A percentile compares a stretch with the other conserved stretches of the same genome.
phyloP scores from a whole-genome alignment of 1,140 invertebrate genomes.

The Cyphomyrmex costatus region DNA sequence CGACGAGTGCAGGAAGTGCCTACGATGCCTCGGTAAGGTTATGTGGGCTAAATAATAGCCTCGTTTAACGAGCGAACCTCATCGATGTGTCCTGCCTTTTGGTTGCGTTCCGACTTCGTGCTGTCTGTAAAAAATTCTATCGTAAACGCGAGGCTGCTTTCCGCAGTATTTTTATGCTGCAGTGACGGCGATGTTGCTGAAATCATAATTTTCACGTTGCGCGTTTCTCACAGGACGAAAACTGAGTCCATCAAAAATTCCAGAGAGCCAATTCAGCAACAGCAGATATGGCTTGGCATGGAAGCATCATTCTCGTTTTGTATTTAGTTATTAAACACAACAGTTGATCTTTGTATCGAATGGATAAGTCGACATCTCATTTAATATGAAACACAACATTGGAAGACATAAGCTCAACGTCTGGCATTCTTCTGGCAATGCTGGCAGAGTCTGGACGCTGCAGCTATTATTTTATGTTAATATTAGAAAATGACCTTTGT shows the following conservation, averaged over 20 bases:
- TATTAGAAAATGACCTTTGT: slow-evolving; percentile 41
- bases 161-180: neutral
- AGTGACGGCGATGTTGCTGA: slow-evolving; percentile 1
- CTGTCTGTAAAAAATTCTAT: neutral
- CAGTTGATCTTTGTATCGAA: neutral
- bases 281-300: neutral
- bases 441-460: neutral
- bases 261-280: neutral
- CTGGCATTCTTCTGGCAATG: neutral
- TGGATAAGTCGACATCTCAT: neutral
- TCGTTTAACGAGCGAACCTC: slow-evolving; percentile 30
- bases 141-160: neutral
- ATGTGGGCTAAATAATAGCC: slow-evolving; percentile 73
- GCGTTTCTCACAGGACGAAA: neutral
- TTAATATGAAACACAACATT: slow-evolving; percentile 5
- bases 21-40: slow-evolving; percentile 93
- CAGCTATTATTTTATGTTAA: slow-evolving; percentile 15
- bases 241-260: neutral
- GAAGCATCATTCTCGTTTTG: neutral
- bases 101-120: slow-evolving; percentile 8
- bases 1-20: slow-evolving; percentile 94
- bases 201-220: too few relatives aligned
- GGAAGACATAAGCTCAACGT: neutral
- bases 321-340: neutral
- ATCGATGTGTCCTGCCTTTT: neutral